phyloP scores from a whole-genome alignment of 1,140 invertebrate genomes.

The Octopus sinensis region DNA sequence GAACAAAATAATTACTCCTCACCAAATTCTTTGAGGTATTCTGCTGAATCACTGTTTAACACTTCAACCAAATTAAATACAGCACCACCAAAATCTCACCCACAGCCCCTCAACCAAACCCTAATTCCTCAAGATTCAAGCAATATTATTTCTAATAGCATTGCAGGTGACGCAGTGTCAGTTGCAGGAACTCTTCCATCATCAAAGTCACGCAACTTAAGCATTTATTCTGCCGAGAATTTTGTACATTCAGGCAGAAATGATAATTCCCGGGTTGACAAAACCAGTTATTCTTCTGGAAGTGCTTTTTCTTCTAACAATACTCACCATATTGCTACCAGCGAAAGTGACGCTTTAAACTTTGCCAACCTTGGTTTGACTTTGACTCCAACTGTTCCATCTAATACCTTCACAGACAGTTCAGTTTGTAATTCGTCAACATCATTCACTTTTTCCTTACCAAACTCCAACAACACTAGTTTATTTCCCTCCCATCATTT shows the following conservation, averaged over 20 bases:
- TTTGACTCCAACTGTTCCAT: conserved; percentile 32
- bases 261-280: conserved; percentile 19
- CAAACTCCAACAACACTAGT: conserved; percentile 14
- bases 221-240: conserved; percentile 52
- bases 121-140: neutral
- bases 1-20: neutral
- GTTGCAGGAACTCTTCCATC: conserved; percentile 13
- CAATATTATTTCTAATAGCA: conserved; percentile 8
- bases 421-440: conserved; percentile 28
- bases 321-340: neutral
- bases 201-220: conserved; percentile 19
- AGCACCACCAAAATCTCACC: conserved; percentile 12
- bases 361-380: conserved; percentile 47
- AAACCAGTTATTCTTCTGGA: neutral
- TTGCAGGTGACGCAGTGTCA: conserved; percentile 18
- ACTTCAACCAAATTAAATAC: conserved; percentile 26
- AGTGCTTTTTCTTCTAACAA: neutral
- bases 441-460: conserved; percentile 25
- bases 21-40: conserved; percentile 23
- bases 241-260: conserved; percentile 47
- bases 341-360: conserved; percentile 35
- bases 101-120: neutral
- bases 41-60: conserved; percentile 33
- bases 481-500: conserved; percentile 18
- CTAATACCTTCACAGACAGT: conserved; percentile 24